These are phyloP conservation scores for Paralvinella palmiformis DNA, from an alignment of 1,140 invertebrate genomes.

Conservation along the genomic window DNA sequence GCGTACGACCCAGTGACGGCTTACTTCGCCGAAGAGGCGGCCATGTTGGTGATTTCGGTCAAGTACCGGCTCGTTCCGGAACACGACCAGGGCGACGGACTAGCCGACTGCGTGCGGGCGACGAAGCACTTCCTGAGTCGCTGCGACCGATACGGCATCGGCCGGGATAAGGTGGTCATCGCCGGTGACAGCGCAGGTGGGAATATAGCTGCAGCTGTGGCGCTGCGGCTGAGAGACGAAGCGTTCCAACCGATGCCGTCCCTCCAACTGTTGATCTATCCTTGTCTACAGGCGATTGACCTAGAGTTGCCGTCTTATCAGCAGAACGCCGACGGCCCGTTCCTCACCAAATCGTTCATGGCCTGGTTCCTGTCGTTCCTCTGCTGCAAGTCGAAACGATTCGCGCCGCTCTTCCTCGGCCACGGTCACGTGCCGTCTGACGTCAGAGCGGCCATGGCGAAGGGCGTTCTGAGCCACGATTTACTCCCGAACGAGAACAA, in stretches of 20 bases:
- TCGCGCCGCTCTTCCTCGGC: too few relatives aligned
- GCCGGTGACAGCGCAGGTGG: conserved; percentile 18
- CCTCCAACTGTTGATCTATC: conserved; percentile 14
- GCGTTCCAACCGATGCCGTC: conserved; percentile 7
- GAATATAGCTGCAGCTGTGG: conserved; percentile 20
- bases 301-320: conserved; percentile 34
- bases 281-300: conserved; percentile 15
- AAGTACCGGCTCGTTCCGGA: conserved; percentile 3
- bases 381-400: too few relatives aligned
- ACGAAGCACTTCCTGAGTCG: conserved; percentile 18
- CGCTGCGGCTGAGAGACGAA: conserved; percentile 15
- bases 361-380: too few relatives aligned
- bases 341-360: conserved; percentile 7
- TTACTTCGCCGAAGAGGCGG: too few relatives aligned
- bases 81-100: conserved; percentile 3
- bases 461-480: neutral
- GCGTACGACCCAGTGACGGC: too few relatives aligned
- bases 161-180: conserved; percentile 7
- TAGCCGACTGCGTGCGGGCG: conserved; percentile 16
- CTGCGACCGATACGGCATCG: conserved; percentile 11
- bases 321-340: conserved; percentile 4
- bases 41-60: too few relatives aligned
- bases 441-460: too few relatives aligned
- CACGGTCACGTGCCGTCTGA: too few relatives aligned
- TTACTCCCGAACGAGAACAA: neutral